Evolutionary conservation across 2,888 invertebrate genomes (phyloP).

Genomic region (Elegia similella): DNA sequence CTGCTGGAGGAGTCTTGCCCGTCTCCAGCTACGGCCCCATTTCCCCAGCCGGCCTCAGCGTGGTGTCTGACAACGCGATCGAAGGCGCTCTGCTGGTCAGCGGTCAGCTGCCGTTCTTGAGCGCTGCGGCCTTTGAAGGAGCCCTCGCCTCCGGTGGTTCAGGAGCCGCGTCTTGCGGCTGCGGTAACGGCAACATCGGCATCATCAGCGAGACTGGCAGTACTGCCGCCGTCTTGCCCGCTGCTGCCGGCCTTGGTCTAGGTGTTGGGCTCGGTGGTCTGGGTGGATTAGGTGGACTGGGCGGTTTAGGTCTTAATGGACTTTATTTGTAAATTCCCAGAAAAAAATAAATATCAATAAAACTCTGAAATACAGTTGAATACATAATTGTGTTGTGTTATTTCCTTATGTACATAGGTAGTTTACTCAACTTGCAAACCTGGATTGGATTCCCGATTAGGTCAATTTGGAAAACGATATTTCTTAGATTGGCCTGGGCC

Average conservation of each 20-base stretch:
- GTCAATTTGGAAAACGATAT: too few relatives aligned
- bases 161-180: constrained; percentile 36
- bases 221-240: constrained; percentile 23
- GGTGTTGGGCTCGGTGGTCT: constrained; percentile 21
- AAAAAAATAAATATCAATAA: neutral
- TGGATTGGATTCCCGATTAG: too few relatives aligned
- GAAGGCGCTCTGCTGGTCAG: constrained; percentile 40
- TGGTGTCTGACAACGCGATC: constrained; percentile 42
- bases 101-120: constrained; percentile 46
- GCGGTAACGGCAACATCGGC: constrained; percentile 38
- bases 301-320: neutral
- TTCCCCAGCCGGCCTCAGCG: constrained; percentile 39
- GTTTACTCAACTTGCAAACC: too few relatives aligned
- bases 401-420: too few relatives aligned
- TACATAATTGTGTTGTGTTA: too few relatives aligned
- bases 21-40: constrained; percentile 18
- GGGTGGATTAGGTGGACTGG: constrained; percentile 16
- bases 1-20: constrained; percentile 29
- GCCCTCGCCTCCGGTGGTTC: constrained; percentile 37
- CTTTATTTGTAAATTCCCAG: neutral
- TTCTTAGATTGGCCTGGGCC: too few relatives aligned
- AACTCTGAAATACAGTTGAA: neutral
- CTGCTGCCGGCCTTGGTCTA: constrained; percentile 20
- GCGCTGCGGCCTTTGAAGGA: constrained; percentile 43
- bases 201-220: constrained; percentile 32